phyloP scores from a whole-genome alignment of 2,888 invertebrate genomes.

The Scaptomyza parva region DNA sequence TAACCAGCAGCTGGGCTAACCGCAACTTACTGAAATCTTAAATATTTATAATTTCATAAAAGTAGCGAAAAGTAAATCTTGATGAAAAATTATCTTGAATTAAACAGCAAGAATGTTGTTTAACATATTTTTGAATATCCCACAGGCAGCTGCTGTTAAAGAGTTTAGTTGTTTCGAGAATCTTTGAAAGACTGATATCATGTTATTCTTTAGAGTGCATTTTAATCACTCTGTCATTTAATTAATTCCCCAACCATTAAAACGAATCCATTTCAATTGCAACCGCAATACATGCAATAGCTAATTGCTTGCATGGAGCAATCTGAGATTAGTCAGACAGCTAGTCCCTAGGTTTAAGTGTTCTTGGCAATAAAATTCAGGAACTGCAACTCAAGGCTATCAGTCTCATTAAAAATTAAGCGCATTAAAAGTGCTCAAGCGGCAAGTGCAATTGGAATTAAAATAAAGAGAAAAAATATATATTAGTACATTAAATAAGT shows the following conservation, averaged over 20 bases:
- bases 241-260: background rate
- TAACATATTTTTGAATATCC: background rate
- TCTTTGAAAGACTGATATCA: background rate
- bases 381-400: background rate
- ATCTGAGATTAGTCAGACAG: background rate
- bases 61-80: background rate
- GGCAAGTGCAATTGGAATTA: background rate
- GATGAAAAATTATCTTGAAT: background rate
- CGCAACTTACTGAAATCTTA: background rate
- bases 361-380: background rate
- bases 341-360: background rate
- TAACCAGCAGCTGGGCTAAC: background rate
- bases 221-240: background rate
- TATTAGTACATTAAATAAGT: background rate
- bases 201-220: background rate
- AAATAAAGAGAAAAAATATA: background rate
- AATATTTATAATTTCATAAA: conserved; percentile 12
- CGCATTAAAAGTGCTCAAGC: background rate
- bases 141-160: background rate
- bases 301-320: background rate
- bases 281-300: background rate
- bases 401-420: background rate
- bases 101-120: background rate
- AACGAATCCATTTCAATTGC: background rate
- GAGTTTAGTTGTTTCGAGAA: background rate